These are phyloP conservation scores for Rapana venosa DNA, from an alignment of 2,888 invertebrate species.

Conservation along the genomic window DNA sequence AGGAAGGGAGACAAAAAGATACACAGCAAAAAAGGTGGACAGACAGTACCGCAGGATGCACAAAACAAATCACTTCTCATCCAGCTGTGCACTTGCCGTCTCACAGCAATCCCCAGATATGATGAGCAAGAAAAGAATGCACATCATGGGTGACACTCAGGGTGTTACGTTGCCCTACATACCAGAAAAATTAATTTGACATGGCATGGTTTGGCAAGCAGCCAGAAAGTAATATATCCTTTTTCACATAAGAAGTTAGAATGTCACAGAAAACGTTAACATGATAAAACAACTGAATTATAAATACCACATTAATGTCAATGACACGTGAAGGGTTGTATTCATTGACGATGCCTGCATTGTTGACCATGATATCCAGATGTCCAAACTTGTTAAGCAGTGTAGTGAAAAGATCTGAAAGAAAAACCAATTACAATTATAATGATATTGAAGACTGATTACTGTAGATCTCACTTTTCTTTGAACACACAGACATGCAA, in stretches of 20 bases:
- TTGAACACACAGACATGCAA: background rate
- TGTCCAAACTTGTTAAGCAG: slow-evolving; percentile 48
- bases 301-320: slow-evolving; percentile 21
- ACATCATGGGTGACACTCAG: too few relatives aligned
- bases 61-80: too few relatives aligned
- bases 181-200: too few relatives aligned
- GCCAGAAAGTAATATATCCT: background rate
- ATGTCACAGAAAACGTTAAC: background rate
- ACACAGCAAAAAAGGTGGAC: too few relatives aligned
- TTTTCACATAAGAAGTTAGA: background rate
- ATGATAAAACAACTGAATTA: background rate
- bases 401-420: slow-evolving; percentile 52
- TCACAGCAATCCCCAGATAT: too few relatives aligned
- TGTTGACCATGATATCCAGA: slow-evolving; percentile 60
- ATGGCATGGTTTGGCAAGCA: too few relatives aligned
- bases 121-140: too few relatives aligned
- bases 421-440: background rate
- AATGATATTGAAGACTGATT: too few relatives aligned
- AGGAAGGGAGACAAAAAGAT: too few relatives aligned
- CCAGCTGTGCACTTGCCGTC: too few relatives aligned
- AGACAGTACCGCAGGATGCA: too few relatives aligned
- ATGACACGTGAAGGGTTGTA: slow-evolving; percentile 49
- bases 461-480: background rate
- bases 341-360: slow-evolving; percentile 59
- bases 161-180: too few relatives aligned